A percentile compares a stretch with the other conserved stretches of the same genome.
These are phyloP conservation scores for Oxystoma pomonae DNA, from an alignment of 2,888 invertebrate species.

Conservation along the genomic window DNA sequence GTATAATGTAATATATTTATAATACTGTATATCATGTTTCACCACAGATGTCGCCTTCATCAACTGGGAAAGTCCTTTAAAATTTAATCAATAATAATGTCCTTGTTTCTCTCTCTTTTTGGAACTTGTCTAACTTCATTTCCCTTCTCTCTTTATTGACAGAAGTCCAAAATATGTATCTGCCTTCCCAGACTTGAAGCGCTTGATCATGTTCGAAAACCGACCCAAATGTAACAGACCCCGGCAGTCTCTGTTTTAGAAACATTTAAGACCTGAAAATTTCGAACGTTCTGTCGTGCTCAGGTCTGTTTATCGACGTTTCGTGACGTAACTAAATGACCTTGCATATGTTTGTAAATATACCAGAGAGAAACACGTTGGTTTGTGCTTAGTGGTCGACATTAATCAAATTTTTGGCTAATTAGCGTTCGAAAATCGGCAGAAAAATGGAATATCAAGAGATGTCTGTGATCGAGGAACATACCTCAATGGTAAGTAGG, in stretches of 20 bases:
- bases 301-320: slow-evolving; percentile 2
- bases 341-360: slow-evolving; percentile 77
- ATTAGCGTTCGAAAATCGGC: slow-evolving; percentile 25
- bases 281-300: not conserved
- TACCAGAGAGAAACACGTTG: slow-evolving; percentile 59
- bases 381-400: slow-evolving; percentile 30
- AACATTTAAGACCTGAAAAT: not conserved
- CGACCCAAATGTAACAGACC: not conserved
- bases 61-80: no score
- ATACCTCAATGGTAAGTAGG: slow-evolving; percentile 56
- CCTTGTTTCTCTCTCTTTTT: no score
- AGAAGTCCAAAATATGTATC: no score
- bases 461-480: slow-evolving; percentile 61
- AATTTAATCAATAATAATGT: no score
- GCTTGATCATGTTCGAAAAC: not conserved
- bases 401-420: slow-evolving; percentile 26
- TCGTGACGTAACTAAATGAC: slow-evolving; percentile 53
- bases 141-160: no score
- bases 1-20: no score
- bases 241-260: not conserved
- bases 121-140: no score
- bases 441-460: slow-evolving; percentile 59
- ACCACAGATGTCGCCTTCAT: no score
- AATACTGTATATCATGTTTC: no score
- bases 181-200: not conserved